Evolutionary conservation across 2,113 vertebrate genomes (phyloP).

Genomic region (Sylvietta virens): DNA sequence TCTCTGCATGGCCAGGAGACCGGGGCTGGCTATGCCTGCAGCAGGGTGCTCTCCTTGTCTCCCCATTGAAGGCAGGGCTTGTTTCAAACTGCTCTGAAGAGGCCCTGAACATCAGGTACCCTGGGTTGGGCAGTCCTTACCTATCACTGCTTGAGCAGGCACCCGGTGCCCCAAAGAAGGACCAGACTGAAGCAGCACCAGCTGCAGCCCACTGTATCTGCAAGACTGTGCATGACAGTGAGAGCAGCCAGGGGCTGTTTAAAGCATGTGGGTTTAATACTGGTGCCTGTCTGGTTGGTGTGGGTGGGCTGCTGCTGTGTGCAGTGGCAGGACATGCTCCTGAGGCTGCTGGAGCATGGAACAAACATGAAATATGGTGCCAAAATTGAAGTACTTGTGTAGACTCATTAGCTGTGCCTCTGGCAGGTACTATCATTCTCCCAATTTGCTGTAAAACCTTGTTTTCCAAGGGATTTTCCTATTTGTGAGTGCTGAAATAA

Average conservation of each 20-base stretch:
- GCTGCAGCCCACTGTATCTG: rapidly evolving
- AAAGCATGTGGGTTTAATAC: background rate
- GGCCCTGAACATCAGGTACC: background rate
- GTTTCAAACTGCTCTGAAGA: background rate
- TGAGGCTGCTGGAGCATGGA: background rate
- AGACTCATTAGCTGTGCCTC: background rate
- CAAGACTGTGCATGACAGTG: background rate
- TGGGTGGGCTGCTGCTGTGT: background rate
- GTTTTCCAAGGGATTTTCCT: background rate
- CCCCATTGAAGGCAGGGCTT: background rate
- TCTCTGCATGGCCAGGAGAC: background rate
- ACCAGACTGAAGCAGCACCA: background rate
- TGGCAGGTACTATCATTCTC: background rate
- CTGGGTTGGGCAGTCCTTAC: background rate
- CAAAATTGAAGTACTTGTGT: background rate
- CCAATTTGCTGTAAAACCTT: background rate
- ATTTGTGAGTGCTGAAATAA: background rate
- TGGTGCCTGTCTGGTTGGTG: background rate
- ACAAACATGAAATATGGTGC: background rate
- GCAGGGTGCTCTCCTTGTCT: background rate
- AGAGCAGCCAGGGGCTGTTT: background rate
- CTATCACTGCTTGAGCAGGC: background rate
- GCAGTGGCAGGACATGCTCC: background rate
- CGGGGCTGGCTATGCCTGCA: background rate
- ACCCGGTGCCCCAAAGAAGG: background rate